Evolutionary conservation across 2,888 invertebrate genomes (phyloP), one percentile per base, ranked within the genome.

Genomic region (Yponomeuta sedellus): DNA sequence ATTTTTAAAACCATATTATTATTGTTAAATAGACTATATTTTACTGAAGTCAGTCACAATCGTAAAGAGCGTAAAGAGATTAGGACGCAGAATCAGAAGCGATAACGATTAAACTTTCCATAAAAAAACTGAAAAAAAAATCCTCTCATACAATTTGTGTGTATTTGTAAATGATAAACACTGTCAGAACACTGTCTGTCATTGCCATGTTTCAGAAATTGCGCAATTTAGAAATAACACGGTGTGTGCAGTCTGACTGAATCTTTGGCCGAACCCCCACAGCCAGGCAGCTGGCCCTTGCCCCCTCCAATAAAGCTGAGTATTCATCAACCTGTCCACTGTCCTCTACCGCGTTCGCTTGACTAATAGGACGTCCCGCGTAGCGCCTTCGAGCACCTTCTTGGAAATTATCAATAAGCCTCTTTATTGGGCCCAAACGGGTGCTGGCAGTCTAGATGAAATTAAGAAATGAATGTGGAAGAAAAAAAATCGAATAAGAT

Each of bases 311-410:
- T 59, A 52, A 52, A 52, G 59, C 59, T 22, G 19, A 5, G 59
- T 59, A 22, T 59, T 59, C 59, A 59, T 59, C 59, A 59, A 59
- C 59, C 25, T 12, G 59, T 8, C 59, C 20, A 59, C 59, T 12
- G 59, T 11, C 59, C 44, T 52, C 16, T 59, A 59, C 59, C 25
- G 20, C 59, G 59, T 59, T 34, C 59, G 3, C 25, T 20, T 59
- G 59, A 59, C 59, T 59, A 59, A 59, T 59, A 59, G 20, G 59
- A 59, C 59, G 22, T 58, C 19, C 58, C 44, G 58, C 20, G 25
- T 22, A 19, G 44, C 16, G 12, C 44, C 34, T 34, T 8, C 12
- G 44, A 25, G 59, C 22, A 19, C 11, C 59, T 59, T 20, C 59
- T 59, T 59, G 20, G 59, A 59, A 59, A 59, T 20, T 52, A 52